Percentiles rank a stretch among this genome's conserved stretches.
phyloP scores from a whole-genome alignment of 2,797 vertebrate genomes.

The Enteromius paludinosus region DNA sequence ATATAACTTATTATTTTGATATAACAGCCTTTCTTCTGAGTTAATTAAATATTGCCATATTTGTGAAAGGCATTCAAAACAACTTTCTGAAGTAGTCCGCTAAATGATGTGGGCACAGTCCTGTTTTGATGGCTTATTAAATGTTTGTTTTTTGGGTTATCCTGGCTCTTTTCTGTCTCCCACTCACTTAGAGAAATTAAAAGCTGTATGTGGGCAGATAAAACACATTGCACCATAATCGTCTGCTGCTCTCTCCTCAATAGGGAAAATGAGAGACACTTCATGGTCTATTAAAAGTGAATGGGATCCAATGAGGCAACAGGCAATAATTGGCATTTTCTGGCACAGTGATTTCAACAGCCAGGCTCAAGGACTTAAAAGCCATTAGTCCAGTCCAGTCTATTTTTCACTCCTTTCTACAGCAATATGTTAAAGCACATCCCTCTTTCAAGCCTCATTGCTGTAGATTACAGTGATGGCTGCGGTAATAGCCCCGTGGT shows the following conservation, averaged over 20 bases:
- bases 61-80: constrained; percentile 26
- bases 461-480: constrained; percentile 54
- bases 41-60: neutral
- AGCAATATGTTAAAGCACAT: constrained; percentile 60
- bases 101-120: constrained; percentile 18
- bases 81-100: constrained; percentile 7
- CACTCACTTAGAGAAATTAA: constrained; percentile 70
- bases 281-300: constrained; percentile 78
- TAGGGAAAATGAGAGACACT: constrained; percentile 73
- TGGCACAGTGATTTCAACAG: constrained; percentile 60
- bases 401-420: constrained; percentile 60
- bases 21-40: neutral
- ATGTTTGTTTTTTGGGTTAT: constrained; percentile 50
- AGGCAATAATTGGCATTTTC: constrained; percentile 74
- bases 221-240: constrained; percentile 72
- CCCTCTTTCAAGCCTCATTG: constrained; percentile 58
- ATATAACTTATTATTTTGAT: neutral
- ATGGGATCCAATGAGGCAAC: constrained; percentile 74
- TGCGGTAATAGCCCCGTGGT: constrained; percentile 1
- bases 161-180: constrained; percentile 50
- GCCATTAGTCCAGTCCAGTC: constrained; percentile 56
- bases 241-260: constrained; percentile 71
- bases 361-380: constrained; percentile 69
- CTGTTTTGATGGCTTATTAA: constrained; percentile 47
- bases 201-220: constrained; percentile 72